Base-by-base conservation (phyloP, 2,888 invertebrate species). In the Phorcus lineatus region DNA sequence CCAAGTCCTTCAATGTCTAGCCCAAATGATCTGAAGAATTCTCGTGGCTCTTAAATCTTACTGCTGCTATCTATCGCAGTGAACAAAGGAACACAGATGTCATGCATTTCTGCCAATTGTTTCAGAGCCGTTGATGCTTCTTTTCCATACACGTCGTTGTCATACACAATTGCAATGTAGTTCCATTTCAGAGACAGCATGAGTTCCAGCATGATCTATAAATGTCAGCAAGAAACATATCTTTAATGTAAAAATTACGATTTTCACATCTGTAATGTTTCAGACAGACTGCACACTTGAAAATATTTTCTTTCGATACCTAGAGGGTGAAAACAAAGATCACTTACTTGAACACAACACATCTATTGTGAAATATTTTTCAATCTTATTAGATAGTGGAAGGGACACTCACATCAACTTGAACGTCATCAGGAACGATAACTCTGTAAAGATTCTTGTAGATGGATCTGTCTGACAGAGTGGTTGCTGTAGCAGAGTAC, bases 391-490 rank as follows among this genome's bases (percentile, higher is more conserved):
- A n/a, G n/a, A n/a, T n/a, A n/a, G n/a, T n/a, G n/a, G n/a, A n/a
- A n/a, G n/a, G n/a, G n/a, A n/a, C n/a, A 22, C 22, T 74, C 31
- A 87, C 87, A 80, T 85, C 79, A 11, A 83, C 75, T 80, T 87
- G 86, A 11, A 85, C 47, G 19, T 54, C 28, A 66, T 87, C 86
- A 74, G 77, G 79, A 16, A 84, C 85, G 16, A 87, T 80, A 1
- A 85, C 83, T 52, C 85, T 74, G 70, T 80, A 80, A 66, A 85
- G 82, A 74, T 87, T 87, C 6, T 80, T 79, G 78, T 84, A 86
- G 24, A 77, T 75, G n/a, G 55, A 54, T 13, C 19, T 57, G 47
- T 84, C 79, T 19, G 75, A 62, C 1, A 87, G 80, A n/a, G 78
- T 75, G 6, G 80, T 47, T 6, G 86, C 81, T 0, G 87, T 85